Evolutionary conservation across 2,888 invertebrate genomes (phyloP), one percentile per base, ranked within the genome.

Genomic region (Balanococcus diminutus): DNA sequence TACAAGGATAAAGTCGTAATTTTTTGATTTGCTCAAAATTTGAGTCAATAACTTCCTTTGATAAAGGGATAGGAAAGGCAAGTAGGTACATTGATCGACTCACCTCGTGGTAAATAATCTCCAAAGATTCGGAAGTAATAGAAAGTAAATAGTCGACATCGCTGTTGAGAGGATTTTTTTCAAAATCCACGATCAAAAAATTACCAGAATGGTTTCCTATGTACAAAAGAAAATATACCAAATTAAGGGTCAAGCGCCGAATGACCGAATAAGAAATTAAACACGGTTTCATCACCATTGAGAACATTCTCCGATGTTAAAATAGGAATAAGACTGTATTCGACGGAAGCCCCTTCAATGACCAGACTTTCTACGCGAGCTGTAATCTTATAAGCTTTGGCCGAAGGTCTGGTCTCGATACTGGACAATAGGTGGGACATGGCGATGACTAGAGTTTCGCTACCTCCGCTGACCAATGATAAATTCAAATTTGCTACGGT

Each of bases 51-150:
- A n/a, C n/a, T n/a, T n/a, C n/a, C n/a, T n/a, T n/a, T n/a, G n/a
- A n/a, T n/a, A n/a, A n/a, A n/a, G n/a, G n/a, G n/a, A n/a, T n/a
- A n/a, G n/a, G n/a, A n/a, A n/a, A n/a, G n/a, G 1, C 19, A 28
- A 6, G 67, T 11, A 75, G 6, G 14, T 8, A 28, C 25, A 46
- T 81, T 81, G 25, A 31, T 75, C n/a, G 75, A 88, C 89, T 89
- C 90, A 95, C 96, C 92, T 95, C 94, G 89, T 95, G 92, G 90
- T 96, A 96, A 16, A 94, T 92, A 79, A 95, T 90, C 90, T 96
- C 95, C 25, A 95, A 91, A 0, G 95, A 93, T 89, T 95, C 95
- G 89, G 95, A 90, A 86, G 92, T 91, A 84, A 94, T 91, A 86
- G 92, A 92, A 1, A 95, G 89, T 14, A 93, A 94, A 88, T 93